These are phyloP conservation scores for Diloba caeruleocephala DNA, from an alignment of 2,888 invertebrate genomes.

Conservation along the genomic window DNA sequence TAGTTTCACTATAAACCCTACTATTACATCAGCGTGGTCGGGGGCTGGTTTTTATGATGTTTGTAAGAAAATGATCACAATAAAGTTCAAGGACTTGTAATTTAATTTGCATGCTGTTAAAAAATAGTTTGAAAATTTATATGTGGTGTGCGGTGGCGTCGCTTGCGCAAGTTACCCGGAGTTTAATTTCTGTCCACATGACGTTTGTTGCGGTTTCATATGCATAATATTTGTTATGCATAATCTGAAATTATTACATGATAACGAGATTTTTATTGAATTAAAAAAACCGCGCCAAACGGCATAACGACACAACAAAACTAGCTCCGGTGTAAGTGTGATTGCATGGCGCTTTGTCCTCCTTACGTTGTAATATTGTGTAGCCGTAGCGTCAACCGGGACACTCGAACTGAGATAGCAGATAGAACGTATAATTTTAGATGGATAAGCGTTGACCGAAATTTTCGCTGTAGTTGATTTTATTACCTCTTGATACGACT, in stretches of 20 bases:
- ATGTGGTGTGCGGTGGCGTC: conserved; percentile 3
- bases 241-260: no score
- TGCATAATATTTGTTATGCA: no score
- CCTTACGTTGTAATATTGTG: background rate
- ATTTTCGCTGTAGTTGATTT: no score
- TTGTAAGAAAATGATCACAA: background rate
- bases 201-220: no score
- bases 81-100: no score
- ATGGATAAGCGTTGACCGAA: no score
- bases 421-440: no score
- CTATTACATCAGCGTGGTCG: conserved; percentile 19
- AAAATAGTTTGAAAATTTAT: background rate
- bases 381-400: no score
- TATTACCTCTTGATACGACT: no score
- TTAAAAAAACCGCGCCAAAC: background rate
- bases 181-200: background rate
- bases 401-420: no score
- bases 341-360: conserved; percentile 33
- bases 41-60: background rate
- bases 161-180: background rate
- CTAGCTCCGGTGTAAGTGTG: conserved; percentile 6
- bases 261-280: background rate
- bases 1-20: no score
- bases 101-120: background rate
- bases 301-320: background rate